Evolutionary conservation across 2,797 vertebrate genomes (phyloP), one percentile per base, ranked within the genome.

Genomic region (Rhyacichthys aspro): DNA sequence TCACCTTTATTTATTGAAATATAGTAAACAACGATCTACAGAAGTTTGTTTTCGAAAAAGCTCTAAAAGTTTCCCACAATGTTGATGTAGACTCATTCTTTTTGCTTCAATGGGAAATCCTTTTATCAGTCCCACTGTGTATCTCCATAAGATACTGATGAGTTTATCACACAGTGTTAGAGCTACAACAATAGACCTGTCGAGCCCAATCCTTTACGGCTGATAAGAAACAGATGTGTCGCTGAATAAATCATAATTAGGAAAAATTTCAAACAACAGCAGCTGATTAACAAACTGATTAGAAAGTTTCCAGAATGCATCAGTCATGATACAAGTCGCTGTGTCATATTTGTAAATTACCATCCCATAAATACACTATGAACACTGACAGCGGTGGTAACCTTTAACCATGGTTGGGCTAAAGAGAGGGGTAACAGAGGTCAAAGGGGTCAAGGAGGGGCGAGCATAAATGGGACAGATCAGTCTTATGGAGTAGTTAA

Each of bases 221-320:
- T 62, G 65, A 74, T 69, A 56, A 59, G 74, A 70, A 75, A 48
- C 74, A 78, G 39, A 68, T 64, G 67, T 63, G 52, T 3, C 1
- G 33, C 45, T 65, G 44, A 47, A 69, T 72, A 36, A 28, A 56
- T 34, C 54, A 44, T 58, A 57, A 74, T 66, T 66, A 45, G 18
- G 9, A 1, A 8, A 11, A 39, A 53, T 55, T 61, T 28, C 41
- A 61, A 67, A 63, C 38, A 65, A 50, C 33, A 8, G 9, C 38
- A 1, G 44, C 43, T 59, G 47, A 74, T 60, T 47, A 65, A 55
- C 43, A 61, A 34, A 38, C 36, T 69, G 47, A 66, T 72, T 48
- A 28, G 34, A 34, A 44, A 48, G 15, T 60, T 49, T 59, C 0
- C 50, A 16, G 53, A 34, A 56, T 38, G 10, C 12, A 44, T 28